A percentile compares a stretch with the other conserved stretches of the same genome.
Evolutionary conservation across 35 echinoderm and acorn worm species (phyloP).

Genomic region (Patiria miniata): DNA sequence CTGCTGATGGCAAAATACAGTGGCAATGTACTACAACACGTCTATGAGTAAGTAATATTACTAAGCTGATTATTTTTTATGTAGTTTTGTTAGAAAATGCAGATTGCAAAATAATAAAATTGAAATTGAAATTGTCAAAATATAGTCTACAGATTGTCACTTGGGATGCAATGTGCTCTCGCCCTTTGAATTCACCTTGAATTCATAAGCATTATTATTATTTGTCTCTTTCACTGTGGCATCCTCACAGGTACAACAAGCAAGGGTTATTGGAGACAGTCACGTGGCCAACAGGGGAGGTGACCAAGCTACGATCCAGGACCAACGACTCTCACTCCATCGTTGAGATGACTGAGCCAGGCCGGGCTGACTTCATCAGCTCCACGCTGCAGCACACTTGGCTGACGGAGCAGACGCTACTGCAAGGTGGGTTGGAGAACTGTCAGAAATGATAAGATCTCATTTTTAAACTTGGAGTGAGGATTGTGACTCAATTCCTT

Average conservation of each 20-base stretch:
- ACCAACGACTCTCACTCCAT: constrained; percentile 57
- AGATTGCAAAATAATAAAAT: too few species aligned
- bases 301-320: constrained; percentile 57
- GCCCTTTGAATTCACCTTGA: too few species aligned
- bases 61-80: background rate
- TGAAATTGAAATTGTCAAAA: too few species aligned
- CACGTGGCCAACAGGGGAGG: constrained; percentile 63
- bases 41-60: constrained; percentile 67
- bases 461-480: too few species aligned
- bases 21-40: constrained; percentile 34
- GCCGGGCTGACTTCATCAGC: constrained; percentile 45
- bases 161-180: too few species aligned
- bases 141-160: too few species aligned
- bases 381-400: constrained; percentile 27
- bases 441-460: too few species aligned
- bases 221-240: background rate
- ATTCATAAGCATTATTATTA: background rate
- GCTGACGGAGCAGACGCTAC: constrained; percentile 45
- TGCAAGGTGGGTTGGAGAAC: constrained; percentile 60
- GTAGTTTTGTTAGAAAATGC: too few species aligned
- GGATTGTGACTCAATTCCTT: too few species aligned
- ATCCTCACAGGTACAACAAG: constrained; percentile 59
- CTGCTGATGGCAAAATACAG: background rate
- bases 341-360: constrained; percentile 21
- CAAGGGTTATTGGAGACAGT: constrained; percentile 53